phyloP scores from a whole-genome alignment of 2,797 vertebrate genomes.

The Phalloptychus januarius region DNA sequence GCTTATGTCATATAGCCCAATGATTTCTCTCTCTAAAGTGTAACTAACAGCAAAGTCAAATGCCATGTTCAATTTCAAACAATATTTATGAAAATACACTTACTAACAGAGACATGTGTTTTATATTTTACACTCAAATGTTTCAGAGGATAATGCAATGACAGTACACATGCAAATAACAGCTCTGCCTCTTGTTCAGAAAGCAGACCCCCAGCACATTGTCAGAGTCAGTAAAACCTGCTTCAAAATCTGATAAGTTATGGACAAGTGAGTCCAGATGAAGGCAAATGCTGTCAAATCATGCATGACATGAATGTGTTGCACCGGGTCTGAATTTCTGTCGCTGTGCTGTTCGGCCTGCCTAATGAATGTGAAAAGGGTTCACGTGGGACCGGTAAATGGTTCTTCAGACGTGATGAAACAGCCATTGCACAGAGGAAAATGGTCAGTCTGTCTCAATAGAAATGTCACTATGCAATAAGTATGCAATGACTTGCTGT shows the following conservation, averaged over 20 bases:
- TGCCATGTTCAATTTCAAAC: conserved; percentile 1
- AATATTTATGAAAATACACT: conserved; percentile 10
- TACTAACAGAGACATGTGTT: conserved; percentile 17
- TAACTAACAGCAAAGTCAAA: neutral
- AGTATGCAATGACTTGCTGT: conserved; percentile 76
- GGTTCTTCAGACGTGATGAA: conserved; percentile 72
- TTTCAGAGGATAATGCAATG: conserved; percentile 39
- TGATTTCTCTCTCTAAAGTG: neutral
- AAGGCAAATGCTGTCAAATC: conserved; percentile 62
- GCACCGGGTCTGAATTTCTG: conserved; percentile 46
- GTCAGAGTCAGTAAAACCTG: conserved; percentile 37
- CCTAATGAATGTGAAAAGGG: conserved; percentile 73
- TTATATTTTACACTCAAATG: conserved; percentile 30
- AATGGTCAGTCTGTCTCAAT: conserved; percentile 75
- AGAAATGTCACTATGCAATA: conserved; percentile 75
- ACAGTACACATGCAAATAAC: conserved; percentile 46
- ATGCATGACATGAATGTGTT: conserved; percentile 52
- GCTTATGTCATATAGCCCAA: neutral
- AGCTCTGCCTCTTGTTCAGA: conserved; percentile 34
- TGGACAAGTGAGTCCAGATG: conserved; percentile 49
- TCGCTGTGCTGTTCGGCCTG: conserved; percentile 45
- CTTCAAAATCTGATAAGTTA: conserved; percentile 60
- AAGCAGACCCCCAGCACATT: conserved; percentile 34
- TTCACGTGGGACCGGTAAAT: conserved; percentile 72
- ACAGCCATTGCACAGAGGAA: conserved; percentile 59